Evolutionary conservation across 2,888 invertebrate genomes (phyloP).

Genomic region (Folsomia candida): DNA sequence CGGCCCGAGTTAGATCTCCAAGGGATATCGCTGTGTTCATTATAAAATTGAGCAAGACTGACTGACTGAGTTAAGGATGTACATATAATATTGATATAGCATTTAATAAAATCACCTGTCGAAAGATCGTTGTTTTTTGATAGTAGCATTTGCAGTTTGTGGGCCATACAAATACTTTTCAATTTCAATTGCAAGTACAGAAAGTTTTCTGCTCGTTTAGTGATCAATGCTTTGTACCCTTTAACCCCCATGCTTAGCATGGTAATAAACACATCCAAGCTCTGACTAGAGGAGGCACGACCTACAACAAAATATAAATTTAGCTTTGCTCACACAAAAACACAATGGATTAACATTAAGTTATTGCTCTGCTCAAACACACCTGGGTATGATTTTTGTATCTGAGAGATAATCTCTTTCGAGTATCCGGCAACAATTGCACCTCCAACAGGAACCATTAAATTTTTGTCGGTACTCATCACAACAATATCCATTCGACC

Average conservation of each 20-base stretch:
- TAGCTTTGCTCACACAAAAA: background rate
- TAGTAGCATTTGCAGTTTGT: slow-evolving; percentile 62
- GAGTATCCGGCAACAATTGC: slow-evolving; percentile 72
- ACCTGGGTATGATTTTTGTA: slow-evolving; percentile 72
- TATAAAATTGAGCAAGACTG: no score
- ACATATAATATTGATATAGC: no score
- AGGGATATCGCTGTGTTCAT: no score
- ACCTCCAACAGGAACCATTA: slow-evolving; percentile 80
- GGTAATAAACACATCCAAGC: slow-evolving; percentile 73
- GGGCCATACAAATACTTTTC: slow-evolving; percentile 59
- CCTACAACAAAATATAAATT: slow-evolving; percentile 55
- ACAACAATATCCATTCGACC: slow-evolving; percentile 76
- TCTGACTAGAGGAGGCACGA: slow-evolving; percentile 69
- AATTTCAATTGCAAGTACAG: slow-evolving; percentile 63
- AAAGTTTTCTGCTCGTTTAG: slow-evolving; percentile 63
- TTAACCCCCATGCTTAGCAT: slow-evolving; percentile 66
- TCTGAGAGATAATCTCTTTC: slow-evolving; percentile 61
- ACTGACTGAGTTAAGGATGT: no score
- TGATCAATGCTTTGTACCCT: slow-evolving; percentile 64
- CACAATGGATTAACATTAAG: background rate
- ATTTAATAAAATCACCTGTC: slow-evolving; percentile 58
- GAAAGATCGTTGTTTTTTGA: slow-evolving; percentile 70
- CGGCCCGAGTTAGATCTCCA: no score
- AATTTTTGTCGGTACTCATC: slow-evolving; percentile 81
- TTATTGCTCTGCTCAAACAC: background rate